These are phyloP conservation scores for Fistularia commersonii DNA, from an alignment of 2,797 vertebrate species.

Conservation along the genomic window DNA sequence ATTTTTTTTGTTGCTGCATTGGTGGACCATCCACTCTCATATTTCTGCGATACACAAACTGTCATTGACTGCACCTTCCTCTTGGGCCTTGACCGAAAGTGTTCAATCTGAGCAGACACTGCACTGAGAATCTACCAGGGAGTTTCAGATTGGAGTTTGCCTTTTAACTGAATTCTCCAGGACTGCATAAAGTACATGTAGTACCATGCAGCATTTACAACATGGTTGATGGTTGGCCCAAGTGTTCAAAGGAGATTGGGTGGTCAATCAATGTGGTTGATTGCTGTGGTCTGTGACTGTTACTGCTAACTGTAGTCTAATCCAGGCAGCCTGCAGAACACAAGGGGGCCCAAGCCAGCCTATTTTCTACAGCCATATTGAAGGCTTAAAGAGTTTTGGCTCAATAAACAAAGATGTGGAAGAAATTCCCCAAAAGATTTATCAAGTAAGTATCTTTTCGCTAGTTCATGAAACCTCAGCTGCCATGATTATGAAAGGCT, in stretches of 20 bases:
- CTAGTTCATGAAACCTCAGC: slow-evolving; percentile 48
- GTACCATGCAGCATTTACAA: slow-evolving; percentile 48
- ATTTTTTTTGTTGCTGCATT: slow-evolving; percentile 20
- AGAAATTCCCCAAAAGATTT: slow-evolving; percentile 61
- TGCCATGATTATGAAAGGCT: slow-evolving; percentile 37
- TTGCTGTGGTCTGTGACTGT: slow-evolving; percentile 40
- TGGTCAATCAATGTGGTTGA: slow-evolving; percentile 32
- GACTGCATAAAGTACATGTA: slow-evolving; percentile 33
- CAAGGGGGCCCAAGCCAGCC: slow-evolving; percentile 54
- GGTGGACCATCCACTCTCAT: slow-evolving; percentile 49
- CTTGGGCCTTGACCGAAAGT: slow-evolving; percentile 52
- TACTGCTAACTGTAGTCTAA: slow-evolving; percentile 8
- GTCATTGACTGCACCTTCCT: slow-evolving; percentile 57
- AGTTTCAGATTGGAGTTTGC: slow-evolving; percentile 50
- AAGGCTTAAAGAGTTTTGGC: slow-evolving; percentile 59
- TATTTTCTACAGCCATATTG: slow-evolving; percentile 58
- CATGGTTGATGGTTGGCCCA: slow-evolving; percentile 50
- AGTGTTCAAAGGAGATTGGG: slow-evolving; percentile 53
- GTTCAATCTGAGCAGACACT: slow-evolving; percentile 69
- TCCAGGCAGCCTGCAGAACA: slow-evolving; percentile 51
- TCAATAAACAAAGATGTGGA: slow-evolving; percentile 46
- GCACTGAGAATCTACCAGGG: slow-evolving; percentile 49
- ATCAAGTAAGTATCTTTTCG: slow-evolving; percentile 56
- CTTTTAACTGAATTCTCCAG: slow-evolving; percentile 30
- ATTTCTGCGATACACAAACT: slow-evolving; percentile 54